Base-by-base conservation (phyloP, 53 echinoderm and acorn worm species). In the Actinopyga echinites region DNA sequence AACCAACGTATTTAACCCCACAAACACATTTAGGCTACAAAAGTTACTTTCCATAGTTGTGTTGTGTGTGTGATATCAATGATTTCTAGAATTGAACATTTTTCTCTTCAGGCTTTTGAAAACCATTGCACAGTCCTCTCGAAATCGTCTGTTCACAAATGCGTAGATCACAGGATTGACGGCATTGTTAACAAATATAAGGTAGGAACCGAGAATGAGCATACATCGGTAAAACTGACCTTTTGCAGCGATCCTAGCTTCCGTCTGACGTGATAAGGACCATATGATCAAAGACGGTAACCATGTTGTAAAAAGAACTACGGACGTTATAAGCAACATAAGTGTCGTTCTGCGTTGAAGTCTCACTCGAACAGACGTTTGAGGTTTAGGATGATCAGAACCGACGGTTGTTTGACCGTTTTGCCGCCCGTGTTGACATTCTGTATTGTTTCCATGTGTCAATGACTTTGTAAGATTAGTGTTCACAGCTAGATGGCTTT, bases 131-230 rank as follows among this genome's bases (percentile, higher is more conserved):
- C 71, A 69, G 19, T 69, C 71, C 38, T 69, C 71, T 11, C 71
- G 29, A 40, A 69, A 69, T 19, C 71, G 33, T 34, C 40, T 32
- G 34, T 40, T 69, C 33, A 69, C 71, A 37, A 69, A 69, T 34
- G 71, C 71, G 10, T 69, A 69, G 20, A 69, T 69, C 10, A 69
- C 71, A 31, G 71, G 71, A 15, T 69, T 69, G 19, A 69, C 38
- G 17, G 40, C 71, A 69, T 69, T 69, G 40, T 69, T 69, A 69
- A 69, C 10, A 69, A 69, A 69, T 2, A 69, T 9, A 21, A 30
- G 15, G 10, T 69, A 40, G 15, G 23, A 23, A 10, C 36, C 40
- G 6, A 69, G 23, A 10, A 69, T 34, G 0, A 69, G 23, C 21
- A 69, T 15, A 13, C 35, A 36, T 23, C 34, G 40, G 24, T 30